phyloP scores from a whole-genome alignment of 2,888 invertebrate genomes.

The Venusia cambrica region DNA sequence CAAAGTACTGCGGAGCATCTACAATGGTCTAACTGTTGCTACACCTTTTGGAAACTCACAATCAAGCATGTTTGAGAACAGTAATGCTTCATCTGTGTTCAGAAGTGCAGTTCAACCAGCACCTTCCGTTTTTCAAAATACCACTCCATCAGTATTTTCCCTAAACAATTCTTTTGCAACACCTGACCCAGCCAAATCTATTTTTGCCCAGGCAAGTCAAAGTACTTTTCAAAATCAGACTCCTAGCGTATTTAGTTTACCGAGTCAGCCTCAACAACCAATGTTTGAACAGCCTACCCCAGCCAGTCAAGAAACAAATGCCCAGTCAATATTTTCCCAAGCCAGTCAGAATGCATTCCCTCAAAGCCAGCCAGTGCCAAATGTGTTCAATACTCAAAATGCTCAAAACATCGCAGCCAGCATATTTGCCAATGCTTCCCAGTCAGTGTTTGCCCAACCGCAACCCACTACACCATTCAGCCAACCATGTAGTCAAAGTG shows the following conservation, averaged over 20 bases:
- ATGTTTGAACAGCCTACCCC: slow-evolving; percentile 14
- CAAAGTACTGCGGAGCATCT: slow-evolving; percentile 48
- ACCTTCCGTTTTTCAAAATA: slow-evolving; percentile 28
- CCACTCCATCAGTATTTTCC: slow-evolving; percentile 28
- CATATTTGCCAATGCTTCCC: slow-evolving; percentile 46
- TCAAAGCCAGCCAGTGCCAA: slow-evolving; percentile 12
- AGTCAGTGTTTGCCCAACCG: slow-evolving; percentile 35
- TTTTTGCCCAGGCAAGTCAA: slow-evolving; percentile 55
- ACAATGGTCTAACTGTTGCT: slow-evolving; percentile 49
- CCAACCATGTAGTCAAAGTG: slow-evolving; percentile 23
- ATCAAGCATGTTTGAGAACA: slow-evolving; percentile 21
- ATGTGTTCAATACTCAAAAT: slow-evolving; percentile 25
- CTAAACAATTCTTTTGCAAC: slow-evolving; percentile 29
- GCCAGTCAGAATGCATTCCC: slow-evolving; percentile 42
- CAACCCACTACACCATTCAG: slow-evolving; percentile 8
- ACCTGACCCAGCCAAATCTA: slow-evolving; percentile 41
- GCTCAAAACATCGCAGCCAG: slow-evolving; percentile 34
- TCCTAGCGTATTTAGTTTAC: slow-evolving; percentile 13
- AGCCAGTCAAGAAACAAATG: slow-evolving; percentile 21
- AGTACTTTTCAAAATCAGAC: slow-evolving; percentile 29
- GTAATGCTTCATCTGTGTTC: slow-evolving; percentile 54
- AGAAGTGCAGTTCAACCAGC: slow-evolving; percentile 47
- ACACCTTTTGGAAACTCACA: slow-evolving; percentile 44
- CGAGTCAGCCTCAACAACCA: slow-evolving; percentile 4
- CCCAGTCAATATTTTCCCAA: slow-evolving; percentile 37